A percentile compares a stretch with the other conserved stretches of the same genome.
These are phyloP conservation scores for Ecdyonurus torrentis DNA, from an alignment of 2,888 invertebrate genomes.

Conservation along the genomic window DNA sequence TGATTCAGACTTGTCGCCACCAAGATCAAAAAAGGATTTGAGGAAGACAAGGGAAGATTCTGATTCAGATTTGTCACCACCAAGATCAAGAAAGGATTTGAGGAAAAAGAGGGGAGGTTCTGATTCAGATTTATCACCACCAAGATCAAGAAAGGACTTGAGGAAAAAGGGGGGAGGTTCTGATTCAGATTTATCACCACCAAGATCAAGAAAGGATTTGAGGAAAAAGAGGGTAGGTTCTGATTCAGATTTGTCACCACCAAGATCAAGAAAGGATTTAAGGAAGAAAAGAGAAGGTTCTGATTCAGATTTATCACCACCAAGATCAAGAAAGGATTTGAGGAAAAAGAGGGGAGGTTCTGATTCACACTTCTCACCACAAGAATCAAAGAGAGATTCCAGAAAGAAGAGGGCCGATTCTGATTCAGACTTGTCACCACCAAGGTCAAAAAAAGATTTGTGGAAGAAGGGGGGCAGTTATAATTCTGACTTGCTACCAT, in stretches of 20 bases:
- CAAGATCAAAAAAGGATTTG: too few relatives aligned
- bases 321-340: slow-evolving; percentile 7
- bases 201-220: slow-evolving; percentile 15
- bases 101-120: slow-evolving; percentile 9
- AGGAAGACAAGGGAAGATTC: too few relatives aligned
- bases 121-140: slow-evolving; percentile 21
- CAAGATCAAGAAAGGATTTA: slow-evolving; percentile 6
- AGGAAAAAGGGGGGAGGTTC: slow-evolving; percentile 9
- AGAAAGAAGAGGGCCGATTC: slow-evolving; percentile 11
- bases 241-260: slow-evolving; percentile 15
- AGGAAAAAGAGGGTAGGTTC: slow-evolving; percentile 10
- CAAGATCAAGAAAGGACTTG: slow-evolving; percentile 12
- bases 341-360: slow-evolving; percentile 9
- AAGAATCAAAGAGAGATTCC: not conserved
- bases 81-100: slow-evolving; percentile 16
- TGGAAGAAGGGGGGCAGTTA: slow-evolving; percentile 3
- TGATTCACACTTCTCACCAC: slow-evolving; percentile 3
- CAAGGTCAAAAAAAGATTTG: slow-evolving; percentile 8
- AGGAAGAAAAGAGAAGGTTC: slow-evolving; percentile 9
- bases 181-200: slow-evolving; percentile 19
- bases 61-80: slow-evolving; percentile 18
- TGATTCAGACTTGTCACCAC: slow-evolving; percentile 16
- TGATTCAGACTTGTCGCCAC: too few relatives aligned
- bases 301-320: slow-evolving; percentile 12
- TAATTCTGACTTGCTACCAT: not conserved